Percentiles rank a stretch among this genome's conserved stretches.
Conservation (phyloP, 2,888 invertebrate species). For the Encarsia formosa region DNA sequence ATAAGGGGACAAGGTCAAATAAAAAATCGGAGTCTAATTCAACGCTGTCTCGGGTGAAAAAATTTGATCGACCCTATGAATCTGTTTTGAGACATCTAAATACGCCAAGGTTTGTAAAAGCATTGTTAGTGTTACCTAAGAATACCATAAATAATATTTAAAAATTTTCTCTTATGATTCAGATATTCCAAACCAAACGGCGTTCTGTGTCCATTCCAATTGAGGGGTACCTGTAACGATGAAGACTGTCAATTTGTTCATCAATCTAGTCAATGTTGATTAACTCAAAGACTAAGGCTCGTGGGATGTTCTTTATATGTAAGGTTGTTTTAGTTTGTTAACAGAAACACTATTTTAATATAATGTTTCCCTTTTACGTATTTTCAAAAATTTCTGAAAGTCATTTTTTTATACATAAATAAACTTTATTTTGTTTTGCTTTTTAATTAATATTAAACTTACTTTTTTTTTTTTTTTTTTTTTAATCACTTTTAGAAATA, state of each 20-base stretch:
- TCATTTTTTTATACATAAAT: no score
- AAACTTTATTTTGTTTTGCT: no score
- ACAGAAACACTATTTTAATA: no score
- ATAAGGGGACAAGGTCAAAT: neutral
- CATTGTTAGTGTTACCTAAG: no score
- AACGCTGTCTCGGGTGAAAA: neutral
- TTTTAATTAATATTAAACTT: no score
- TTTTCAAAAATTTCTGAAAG: no score
- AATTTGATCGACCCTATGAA: conserved; percentile 38
- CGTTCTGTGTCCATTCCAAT: conserved; percentile 48
- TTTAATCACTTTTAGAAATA: no score
- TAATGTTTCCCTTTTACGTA: no score
- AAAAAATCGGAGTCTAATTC: neutral
- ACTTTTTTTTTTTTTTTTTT: no score
- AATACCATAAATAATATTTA: neutral
- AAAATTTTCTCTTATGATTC: conserved; percentile 25
- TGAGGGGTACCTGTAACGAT: conserved; percentile 49
- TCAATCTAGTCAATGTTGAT: conserved; percentile 40
- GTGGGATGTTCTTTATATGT: conserved; percentile 41
- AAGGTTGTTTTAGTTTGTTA: conserved; percentile 46
- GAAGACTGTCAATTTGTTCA: conserved; percentile 47
- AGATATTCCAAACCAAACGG: conserved; percentile 44
- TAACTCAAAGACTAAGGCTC: conserved; percentile 37
- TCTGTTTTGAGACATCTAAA: conserved; percentile 43
- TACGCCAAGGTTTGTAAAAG: conserved; percentile 40